Percentiles rank a stretch among this genome's conserved stretches.
phyloP scores from a whole-genome alignment of 2,797 vertebrate species.

The Tenualosa ilisha region DNA sequence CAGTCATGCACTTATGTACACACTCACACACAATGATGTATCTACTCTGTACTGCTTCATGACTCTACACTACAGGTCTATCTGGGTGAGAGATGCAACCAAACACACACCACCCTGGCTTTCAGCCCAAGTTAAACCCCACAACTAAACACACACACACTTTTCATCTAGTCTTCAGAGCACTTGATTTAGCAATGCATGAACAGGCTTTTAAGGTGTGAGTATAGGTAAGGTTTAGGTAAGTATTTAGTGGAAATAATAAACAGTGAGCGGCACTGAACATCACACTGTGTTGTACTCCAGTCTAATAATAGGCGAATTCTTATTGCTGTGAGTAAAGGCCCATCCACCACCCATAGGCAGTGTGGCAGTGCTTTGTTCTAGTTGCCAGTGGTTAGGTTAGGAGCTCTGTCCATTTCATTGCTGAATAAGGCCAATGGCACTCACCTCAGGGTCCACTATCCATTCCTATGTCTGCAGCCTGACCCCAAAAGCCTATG shows the following conservation, averaged over 20 bases:
- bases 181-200: constrained; percentile 39
- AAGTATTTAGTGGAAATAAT: neutral
- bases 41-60: neutral
- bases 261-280: neutral
- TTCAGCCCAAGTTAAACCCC: too few species aligned
- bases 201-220: constrained; percentile 12
- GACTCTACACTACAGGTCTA: neutral
- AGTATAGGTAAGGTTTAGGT: neutral
- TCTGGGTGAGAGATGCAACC: neutral
- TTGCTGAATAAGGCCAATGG: neutral
- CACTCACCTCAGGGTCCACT: constrained; percentile 18
- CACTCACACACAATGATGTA: neutral
- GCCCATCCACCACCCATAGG: neutral
- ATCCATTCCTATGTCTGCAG: constrained; percentile 15
- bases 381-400: neutral
- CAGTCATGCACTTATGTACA: neutral
- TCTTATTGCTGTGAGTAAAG: neutral
- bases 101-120: neutral
- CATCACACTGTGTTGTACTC: neutral
- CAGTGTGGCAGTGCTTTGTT: too few species aligned
- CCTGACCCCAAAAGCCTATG: neutral
- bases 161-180: neutral
- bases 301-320: neutral
- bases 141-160: neutral
- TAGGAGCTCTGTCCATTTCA: constrained; percentile 23